Evolutionary conservation across 2,888 invertebrate species (phyloP).

Genomic region (Gymnocheta viridis): DNA sequence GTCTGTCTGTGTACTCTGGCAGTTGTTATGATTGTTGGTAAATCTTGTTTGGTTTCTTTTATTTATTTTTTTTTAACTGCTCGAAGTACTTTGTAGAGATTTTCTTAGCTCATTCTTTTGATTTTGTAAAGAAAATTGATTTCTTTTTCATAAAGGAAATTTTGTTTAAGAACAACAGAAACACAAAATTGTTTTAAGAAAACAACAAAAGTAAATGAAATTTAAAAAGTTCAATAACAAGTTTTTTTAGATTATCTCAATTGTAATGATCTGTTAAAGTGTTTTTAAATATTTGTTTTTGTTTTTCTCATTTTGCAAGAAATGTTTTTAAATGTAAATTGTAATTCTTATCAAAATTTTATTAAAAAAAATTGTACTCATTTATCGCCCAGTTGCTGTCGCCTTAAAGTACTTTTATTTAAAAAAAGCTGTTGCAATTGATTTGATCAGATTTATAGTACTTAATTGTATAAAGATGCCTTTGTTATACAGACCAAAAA

Average conservation of each 20-base stretch:
- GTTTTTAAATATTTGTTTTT: background rate
- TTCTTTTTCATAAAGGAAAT: conserved; percentile 17
- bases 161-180: background rate
- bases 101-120: conserved; percentile 18
- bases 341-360: too few species aligned
- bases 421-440: too few species aligned
- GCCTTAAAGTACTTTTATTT: too few species aligned
- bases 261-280: conserved; percentile 2
- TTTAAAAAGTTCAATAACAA: conserved; percentile 60
- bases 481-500: too few species aligned
- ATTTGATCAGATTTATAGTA: too few species aligned
- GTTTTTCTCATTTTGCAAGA: background rate
- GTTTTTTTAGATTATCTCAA: conserved; percentile 32
- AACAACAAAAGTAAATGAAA: conserved; percentile 35
- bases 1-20: background rate
- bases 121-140: conserved; percentile 39
- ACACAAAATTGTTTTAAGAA: background rate
- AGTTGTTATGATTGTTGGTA: conserved; percentile 40
- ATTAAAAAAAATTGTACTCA: too few species aligned
- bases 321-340: background rate
- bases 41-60: conserved; percentile 25
- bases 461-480: too few species aligned
- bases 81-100: conserved; percentile 30
- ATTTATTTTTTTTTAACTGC: too few species aligned
- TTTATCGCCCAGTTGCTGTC: background rate